Evolutionary conservation across 2,797 vertebrate genomes (phyloP), one percentile per base, ranked within the genome.

Genomic region (Hozukius guyotensis): DNA sequence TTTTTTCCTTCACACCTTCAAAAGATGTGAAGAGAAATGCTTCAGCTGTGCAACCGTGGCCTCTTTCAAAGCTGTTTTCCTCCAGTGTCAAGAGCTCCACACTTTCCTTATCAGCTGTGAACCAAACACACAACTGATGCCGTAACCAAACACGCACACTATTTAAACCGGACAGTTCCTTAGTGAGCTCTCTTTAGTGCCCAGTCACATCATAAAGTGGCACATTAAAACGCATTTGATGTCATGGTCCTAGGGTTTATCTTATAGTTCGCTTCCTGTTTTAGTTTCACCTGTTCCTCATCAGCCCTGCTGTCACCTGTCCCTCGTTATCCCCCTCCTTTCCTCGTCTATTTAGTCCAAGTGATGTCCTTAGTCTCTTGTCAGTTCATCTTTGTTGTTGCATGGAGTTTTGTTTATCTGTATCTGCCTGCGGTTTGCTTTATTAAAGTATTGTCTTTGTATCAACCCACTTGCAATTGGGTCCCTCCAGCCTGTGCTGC

Each of bases 1-100:
- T 81, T 77, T 81, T 67, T 76, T 77, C 84, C 77, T 85, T 89
- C 63, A 87, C 67, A 89, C 83, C 72, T 87, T 87, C 75, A 85
- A 80, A 78, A 78, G 64, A 82, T 22, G 49, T 31, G 75, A 73
- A 9, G 78, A 82, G 80, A 81, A 82, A 85, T 27, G 49, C 65
- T 72, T 72, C 61, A 80, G 75, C 82, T 81, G 69, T 79, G 62
- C n/a, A 59, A 59, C 14, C 49, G 4, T 14, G 60, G 46, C 77
- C 25, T 64, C 36, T 18, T 53, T 69, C 52, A 67, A 38, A 80
- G 56, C 56, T 59, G 59, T n/a, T 78, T 67, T 70, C 56, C 5
- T 27, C 38, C 53, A 32, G 20, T 11, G 42, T 77, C 56, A 6
- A 22, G 14, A 78, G 72, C 29, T 36, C 29, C 18, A 34, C 27